Percentiles rank a stretch among this genome's conserved stretches.
phyloP scores from a whole-genome alignment of 23 tunicate species.

The Diplosoma virens region DNA sequence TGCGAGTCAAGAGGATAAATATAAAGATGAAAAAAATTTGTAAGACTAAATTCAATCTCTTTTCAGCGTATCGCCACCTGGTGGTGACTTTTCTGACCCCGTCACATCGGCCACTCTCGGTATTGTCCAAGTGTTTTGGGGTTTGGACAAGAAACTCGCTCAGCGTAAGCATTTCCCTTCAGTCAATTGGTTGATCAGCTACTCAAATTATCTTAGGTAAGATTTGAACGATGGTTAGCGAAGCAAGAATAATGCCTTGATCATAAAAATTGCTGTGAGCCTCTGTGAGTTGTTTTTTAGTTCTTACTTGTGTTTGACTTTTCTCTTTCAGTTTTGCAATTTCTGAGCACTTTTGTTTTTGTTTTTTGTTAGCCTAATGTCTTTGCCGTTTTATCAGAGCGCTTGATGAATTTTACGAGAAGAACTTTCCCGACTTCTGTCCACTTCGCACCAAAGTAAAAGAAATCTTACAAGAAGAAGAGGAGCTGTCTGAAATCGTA shows the following conservation, averaged over 20 bases:
- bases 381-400: constrained; percentile 41
- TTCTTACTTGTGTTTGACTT: too few relatives aligned
- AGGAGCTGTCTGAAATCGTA: constrained; percentile 95
- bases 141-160: constrained; percentile 95
- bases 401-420: constrained; percentile 93
- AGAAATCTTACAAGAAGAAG: constrained; percentile 95
- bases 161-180: constrained; percentile 98
- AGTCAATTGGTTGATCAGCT: constrained; percentile 95
- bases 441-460: constrained; percentile 85
- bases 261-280: too few relatives aligned
- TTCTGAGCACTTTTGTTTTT: too few relatives aligned
- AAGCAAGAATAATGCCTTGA: too few relatives aligned
- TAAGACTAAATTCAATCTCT: too few relatives aligned
- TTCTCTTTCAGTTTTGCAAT: too few relatives aligned
- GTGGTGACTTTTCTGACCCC: constrained; percentile 99
- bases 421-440: constrained; percentile 82
- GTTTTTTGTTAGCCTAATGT: background rate
- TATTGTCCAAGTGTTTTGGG: constrained; percentile 99
- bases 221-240: too few relatives aligned
- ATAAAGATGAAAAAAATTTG: background rate
- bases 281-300: too few relatives aligned
- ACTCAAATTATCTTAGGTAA: constrained; percentile 91
- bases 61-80: constrained; percentile 97
- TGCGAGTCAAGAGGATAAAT: too few relatives aligned
- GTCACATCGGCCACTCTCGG: constrained; percentile 99